Evolutionary conservation across 1,140 invertebrate species (phyloP).

Genomic region (Coptotermes formosanus): DNA sequence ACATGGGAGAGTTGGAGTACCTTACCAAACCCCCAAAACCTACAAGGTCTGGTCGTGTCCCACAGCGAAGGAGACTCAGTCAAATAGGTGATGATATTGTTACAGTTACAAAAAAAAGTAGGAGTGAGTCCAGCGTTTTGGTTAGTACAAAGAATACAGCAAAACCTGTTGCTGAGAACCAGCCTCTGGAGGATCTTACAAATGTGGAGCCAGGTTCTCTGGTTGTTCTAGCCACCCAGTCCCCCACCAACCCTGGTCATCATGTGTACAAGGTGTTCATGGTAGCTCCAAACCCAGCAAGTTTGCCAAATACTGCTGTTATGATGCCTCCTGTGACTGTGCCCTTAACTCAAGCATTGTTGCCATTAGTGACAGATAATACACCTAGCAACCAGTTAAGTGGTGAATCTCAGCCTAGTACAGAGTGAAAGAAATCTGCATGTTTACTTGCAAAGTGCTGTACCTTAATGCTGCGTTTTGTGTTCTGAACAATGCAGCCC

Average conservation of each 20-base stretch:
- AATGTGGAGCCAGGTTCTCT: constrained; percentile 48
- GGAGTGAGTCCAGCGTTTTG: too few species aligned
- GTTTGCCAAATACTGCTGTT: constrained; percentile 35
- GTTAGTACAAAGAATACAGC: not conserved
- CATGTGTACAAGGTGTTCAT: constrained; percentile 49
- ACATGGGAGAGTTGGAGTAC: constrained; percentile 33
- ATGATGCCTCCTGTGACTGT: constrained; percentile 7
- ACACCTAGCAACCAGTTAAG: not conserved
- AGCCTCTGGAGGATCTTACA: constrained; percentile 32
- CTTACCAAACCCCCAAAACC: constrained; percentile 40
- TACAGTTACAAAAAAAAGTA: not conserved
- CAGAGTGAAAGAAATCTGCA: not conserved
- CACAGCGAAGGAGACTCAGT: constrained; percentile 34
- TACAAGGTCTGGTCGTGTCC: constrained; percentile 46
- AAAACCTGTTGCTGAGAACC: not conserved
- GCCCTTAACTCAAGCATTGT: not conserved
- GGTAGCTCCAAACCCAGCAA: constrained; percentile 41
- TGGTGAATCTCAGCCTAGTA: not conserved
- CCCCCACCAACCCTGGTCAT: constrained; percentile 45
- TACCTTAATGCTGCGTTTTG: not conserved
- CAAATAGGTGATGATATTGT: not conserved
- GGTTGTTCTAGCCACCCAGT: constrained; percentile 47
- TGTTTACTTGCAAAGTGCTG: not conserved
- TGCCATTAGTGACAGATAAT: not conserved
- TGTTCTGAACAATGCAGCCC: too few species aligned